phyloP scores from a whole-genome alignment of 1,140 invertebrate species.

The Phortica variegata region DNA sequence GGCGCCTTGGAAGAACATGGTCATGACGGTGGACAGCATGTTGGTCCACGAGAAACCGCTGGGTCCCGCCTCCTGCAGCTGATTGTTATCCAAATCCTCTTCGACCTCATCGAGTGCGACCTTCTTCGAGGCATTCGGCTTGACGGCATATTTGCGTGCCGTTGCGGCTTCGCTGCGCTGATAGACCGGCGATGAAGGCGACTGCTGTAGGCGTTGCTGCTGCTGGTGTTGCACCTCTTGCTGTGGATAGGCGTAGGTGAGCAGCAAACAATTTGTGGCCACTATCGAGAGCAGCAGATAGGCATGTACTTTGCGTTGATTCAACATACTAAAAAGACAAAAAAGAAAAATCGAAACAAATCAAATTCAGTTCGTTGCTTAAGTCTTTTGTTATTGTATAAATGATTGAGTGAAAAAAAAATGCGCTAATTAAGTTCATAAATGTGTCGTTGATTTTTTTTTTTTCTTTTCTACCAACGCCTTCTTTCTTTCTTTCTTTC shows the following conservation, averaged over 20 bases:
- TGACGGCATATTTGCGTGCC: constrained; percentile 77
- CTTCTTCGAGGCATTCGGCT: constrained; percentile 84
- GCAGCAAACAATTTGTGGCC: constrained; percentile 57
- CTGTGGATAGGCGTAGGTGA: constrained; percentile 58
- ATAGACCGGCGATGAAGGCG: constrained; percentile 35
- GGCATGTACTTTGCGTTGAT: constrained; percentile 55
- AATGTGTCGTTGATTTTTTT: neutral
- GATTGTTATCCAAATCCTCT: constrained; percentile 75
- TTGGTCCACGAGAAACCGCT: constrained; percentile 82
- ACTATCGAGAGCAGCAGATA: constrained; percentile 58
- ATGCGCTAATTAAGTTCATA: too few species aligned
- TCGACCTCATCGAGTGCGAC: constrained; percentile 78
- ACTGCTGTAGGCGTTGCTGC: constrained; percentile 23
- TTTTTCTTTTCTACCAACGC: neutral
- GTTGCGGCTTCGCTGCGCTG: constrained; percentile 19
- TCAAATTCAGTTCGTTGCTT: constrained; percentile 18
- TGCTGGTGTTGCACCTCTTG: constrained; percentile 46
- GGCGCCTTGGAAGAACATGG: constrained; percentile 76
- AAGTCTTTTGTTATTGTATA: constrained; percentile 33
- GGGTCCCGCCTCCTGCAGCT: constrained; percentile 68
- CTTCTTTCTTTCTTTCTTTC: neutral
- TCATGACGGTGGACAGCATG: constrained; percentile 73
- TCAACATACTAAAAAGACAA: constrained; percentile 54
- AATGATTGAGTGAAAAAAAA: too few species aligned
- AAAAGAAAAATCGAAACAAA: constrained; percentile 8